A percentile compares a stretch with the other conserved stretches of the same genome.
Evolutionary conservation across 2,888 invertebrate species (phyloP).

Genomic region (Cerceris rybyensis): DNA sequence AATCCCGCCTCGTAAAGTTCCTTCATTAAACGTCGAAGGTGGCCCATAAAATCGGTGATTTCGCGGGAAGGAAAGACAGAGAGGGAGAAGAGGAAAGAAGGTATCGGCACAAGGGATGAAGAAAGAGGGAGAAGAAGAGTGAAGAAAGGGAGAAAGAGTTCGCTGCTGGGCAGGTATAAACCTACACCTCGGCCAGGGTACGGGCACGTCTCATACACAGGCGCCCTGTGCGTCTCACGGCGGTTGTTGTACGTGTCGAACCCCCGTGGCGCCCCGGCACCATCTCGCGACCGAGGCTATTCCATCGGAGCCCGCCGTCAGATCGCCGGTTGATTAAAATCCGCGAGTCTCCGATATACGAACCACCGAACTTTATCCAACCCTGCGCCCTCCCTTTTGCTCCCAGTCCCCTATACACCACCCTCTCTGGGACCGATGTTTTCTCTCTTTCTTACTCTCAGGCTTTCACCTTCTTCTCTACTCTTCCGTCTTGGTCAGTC

Average conservation of each 20-base stretch:
- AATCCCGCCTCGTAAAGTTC: constrained; percentile 79
- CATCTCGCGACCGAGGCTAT: constrained; percentile 77
- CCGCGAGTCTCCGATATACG: constrained; percentile 78
- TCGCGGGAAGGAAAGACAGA: constrained; percentile 58
- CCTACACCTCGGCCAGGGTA: constrained; percentile 48
- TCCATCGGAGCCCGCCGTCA: constrained; percentile 76
- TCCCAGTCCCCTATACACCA: constrained; percentile 39
- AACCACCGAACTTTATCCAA: constrained; percentile 78
- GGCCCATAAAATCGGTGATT: constrained; percentile 80
- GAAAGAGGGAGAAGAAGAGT: constrained; percentile 18
- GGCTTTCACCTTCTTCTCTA: no score
- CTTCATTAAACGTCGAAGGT: constrained; percentile 81
- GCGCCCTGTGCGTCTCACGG: constrained; percentile 52
- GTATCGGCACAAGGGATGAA: constrained; percentile 15
- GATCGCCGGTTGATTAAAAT: constrained; percentile 81
- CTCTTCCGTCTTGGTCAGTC: neutral
- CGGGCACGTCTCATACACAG: constrained; percentile 31
- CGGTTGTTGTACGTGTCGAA: constrained; percentile 79
- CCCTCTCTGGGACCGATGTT: neutral
- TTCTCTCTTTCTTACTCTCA: neutral
- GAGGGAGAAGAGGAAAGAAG: constrained; percentile 2
- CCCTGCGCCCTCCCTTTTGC: constrained; percentile 33
- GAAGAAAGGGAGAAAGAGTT: neutral
- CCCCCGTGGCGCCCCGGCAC: constrained; percentile 80
- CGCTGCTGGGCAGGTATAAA: constrained; percentile 59